Conservation (phyloP, 2,113 vertebrate species). For the Neoarius graeffei region DNA sequence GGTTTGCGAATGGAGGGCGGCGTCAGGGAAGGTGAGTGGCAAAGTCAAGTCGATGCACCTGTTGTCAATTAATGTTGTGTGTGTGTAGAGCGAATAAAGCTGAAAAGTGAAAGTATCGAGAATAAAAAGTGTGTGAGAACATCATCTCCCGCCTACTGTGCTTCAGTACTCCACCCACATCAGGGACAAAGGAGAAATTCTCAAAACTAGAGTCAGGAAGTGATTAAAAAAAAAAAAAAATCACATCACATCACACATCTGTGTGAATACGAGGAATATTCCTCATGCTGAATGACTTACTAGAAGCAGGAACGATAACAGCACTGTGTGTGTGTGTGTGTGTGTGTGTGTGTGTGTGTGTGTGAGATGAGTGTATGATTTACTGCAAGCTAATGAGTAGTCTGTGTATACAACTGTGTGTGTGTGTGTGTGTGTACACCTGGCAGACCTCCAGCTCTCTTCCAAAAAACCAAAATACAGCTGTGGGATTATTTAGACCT, state of each 20-base stretch:
- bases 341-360: too few species aligned
- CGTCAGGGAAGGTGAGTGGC: too few species aligned
- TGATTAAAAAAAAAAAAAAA: background rate
- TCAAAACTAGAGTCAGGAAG: background rate
- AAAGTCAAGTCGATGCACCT: too few species aligned
- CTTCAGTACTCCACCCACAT: too few species aligned
- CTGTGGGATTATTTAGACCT: constrained; percentile 48
- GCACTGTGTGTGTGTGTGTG: background rate
- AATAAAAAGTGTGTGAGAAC: too few species aligned
- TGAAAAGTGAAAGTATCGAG: too few species aligned
- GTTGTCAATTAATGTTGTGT: background rate
- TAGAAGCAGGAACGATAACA: background rate
- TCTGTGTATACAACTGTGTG: background rate
- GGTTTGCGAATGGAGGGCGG: too few species aligned
- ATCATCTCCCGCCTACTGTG: too few species aligned
- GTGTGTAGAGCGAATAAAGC: background rate
- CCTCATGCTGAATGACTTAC: background rate
- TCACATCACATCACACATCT: background rate
- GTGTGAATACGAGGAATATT: background rate
- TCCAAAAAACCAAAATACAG: constrained; percentile 57
- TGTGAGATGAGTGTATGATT: background rate
- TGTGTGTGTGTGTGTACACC: background rate
- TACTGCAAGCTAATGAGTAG: background rate
- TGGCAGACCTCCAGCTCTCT: constrained; percentile 12
- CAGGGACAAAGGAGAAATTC: background rate